phyloP scores from a whole-genome alignment of 2,888 invertebrate species.

The Vesta saturnalis region DNA sequence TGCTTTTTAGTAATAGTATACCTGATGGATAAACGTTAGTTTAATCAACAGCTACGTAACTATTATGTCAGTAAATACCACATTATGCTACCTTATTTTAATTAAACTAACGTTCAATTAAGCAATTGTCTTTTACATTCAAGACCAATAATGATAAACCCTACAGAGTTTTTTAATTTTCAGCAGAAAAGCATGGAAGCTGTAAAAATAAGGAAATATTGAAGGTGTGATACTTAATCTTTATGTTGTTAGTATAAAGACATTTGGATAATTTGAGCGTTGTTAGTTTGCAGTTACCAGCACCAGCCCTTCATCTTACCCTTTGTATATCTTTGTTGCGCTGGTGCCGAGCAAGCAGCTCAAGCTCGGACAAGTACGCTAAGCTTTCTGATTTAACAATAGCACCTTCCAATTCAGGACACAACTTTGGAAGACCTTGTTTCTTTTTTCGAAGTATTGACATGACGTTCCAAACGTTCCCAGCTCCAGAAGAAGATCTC shows the following conservation, averaged over 20 bases:
- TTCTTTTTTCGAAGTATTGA: slow-evolving; percentile 59
- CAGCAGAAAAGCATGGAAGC: too few relatives aligned
- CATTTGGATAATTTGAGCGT: not conserved
- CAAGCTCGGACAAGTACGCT: slow-evolving; percentile 63
- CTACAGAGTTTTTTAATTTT: too few relatives aligned
- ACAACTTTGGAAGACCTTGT: slow-evolving; percentile 56
- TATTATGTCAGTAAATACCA: too few relatives aligned
- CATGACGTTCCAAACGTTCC: slow-evolving; percentile 55
- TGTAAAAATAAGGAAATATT: too few relatives aligned
- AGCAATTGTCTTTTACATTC: too few relatives aligned
- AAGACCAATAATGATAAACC: too few relatives aligned
- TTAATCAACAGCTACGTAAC: too few relatives aligned
- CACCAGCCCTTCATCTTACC: slow-evolving; percentile 60
- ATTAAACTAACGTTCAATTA: too few relatives aligned
- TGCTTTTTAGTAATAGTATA: too few relatives aligned
- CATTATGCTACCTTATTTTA: too few relatives aligned
- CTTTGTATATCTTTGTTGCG: slow-evolving; percentile 64
- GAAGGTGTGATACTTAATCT: too few relatives aligned
- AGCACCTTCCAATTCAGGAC: slow-evolving; percentile 63
- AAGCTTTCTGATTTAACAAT: slow-evolving; percentile 65
- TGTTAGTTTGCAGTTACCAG: slow-evolving; percentile 35
- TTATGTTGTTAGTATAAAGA: not conserved
- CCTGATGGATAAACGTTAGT: too few relatives aligned
- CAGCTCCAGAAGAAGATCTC: slow-evolving; percentile 37
- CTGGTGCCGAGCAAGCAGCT: slow-evolving; percentile 64